Base-by-base conservation (phyloP, 1,140 invertebrate species). In the Pseudomyrmex cubaensis region DNA sequence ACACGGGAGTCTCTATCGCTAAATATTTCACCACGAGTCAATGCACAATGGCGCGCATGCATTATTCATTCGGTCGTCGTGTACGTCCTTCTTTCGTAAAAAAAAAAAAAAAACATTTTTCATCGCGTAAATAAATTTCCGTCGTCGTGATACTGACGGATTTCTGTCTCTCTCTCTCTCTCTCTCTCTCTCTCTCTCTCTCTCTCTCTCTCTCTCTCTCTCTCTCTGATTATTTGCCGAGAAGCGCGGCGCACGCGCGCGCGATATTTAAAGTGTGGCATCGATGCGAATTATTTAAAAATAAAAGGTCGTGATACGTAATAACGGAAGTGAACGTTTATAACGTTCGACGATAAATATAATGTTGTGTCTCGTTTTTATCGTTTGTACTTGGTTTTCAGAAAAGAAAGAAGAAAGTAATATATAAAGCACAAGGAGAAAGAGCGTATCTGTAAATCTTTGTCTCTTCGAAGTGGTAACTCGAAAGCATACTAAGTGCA, bases 1-100 rank as follows among this genome's bases (percentile, higher is more conserved):
- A 59, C 35, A 59, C n/a, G 5, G 5, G 35, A 35, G 35, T 2
- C 25, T n/a, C 77, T 48, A 69, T 67, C 35, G 70, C 70, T 56
- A 83, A 86, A 87, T 87, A 86, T 87, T 87, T 83, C 85, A 20
- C 9, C 73, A 35, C 46, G 48, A 44, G 56, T 62, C 56, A 35
- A 35, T 15, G 63, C 62, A 50, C 85, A 62, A 72, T 82, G 35
- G 69, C 46, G 57, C 15, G 67, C 12, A 76, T 87, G 84, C 74
- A 87, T 85, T 82, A 83, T 87, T 86, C 84, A 86, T 17, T 35
- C 77, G 25, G 12, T 20, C 54, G 66, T 54, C 74, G 66, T 75
- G 54, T 25, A 54, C 86, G 78, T 2, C 13, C 25, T 48, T 25
- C 48, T 22, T 78, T 78, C 20, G 15, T 4, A 52, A 75, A 63